A percentile compares a stretch with the other conserved stretches of the same genome.
Evolutionary conservation across 2,113 vertebrate species (phyloP).

Genomic region (Pituophis catenifer): DNA sequence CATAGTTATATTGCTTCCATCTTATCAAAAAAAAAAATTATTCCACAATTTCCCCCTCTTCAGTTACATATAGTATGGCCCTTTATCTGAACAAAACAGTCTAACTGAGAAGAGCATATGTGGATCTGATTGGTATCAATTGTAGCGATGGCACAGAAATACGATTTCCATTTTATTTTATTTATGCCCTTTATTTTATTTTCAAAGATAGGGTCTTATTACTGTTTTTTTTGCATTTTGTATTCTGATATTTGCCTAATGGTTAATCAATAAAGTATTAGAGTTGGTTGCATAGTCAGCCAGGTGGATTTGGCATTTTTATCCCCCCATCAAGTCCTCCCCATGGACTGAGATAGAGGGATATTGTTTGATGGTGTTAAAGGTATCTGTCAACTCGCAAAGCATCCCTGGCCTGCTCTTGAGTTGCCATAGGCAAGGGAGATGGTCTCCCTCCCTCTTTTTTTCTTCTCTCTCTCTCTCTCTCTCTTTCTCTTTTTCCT

Average conservation of each 20-base stretch:
- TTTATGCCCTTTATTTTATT: background rate
- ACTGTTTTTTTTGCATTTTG: background rate
- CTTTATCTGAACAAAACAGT: background rate
- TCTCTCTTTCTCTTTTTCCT: too few relatives aligned
- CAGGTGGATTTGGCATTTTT: too few relatives aligned
- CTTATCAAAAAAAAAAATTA: background rate
- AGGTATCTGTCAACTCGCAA: too few relatives aligned
- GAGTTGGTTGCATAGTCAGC: too few relatives aligned
- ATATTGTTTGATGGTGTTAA: too few relatives aligned
- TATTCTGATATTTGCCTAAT: background rate
- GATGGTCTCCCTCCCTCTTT: too few relatives aligned
- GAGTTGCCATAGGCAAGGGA: too few relatives aligned
- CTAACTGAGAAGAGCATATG: background rate
- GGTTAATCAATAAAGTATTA: background rate
- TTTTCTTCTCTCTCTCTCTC: too few relatives aligned
- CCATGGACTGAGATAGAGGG: too few relatives aligned
- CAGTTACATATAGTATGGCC: background rate
- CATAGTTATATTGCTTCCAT: background rate
- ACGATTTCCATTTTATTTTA: background rate
- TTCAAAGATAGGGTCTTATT: background rate
- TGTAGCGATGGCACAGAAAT: background rate
- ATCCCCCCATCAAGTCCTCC: too few relatives aligned
- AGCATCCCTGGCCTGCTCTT: too few relatives aligned
- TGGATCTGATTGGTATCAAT: background rate
- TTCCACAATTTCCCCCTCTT: background rate